Evolutionary conservation across 2,113 vertebrate genomes (phyloP).

Genomic region (Sialia sialis): DNA sequence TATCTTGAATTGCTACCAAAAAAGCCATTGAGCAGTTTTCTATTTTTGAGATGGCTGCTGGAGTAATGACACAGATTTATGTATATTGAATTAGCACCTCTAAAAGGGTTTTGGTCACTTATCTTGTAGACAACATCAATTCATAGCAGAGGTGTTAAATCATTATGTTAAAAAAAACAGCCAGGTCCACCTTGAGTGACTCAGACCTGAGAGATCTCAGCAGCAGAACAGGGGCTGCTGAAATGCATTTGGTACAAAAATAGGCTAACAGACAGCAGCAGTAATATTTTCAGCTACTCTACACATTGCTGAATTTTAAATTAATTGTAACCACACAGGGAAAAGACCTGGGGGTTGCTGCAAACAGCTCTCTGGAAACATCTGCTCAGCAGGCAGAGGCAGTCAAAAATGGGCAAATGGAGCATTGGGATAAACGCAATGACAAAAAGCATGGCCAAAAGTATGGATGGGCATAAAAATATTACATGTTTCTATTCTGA

Average conservation of each 20-base stretch:
- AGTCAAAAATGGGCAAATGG: not conserved
- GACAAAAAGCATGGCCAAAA: not conserved
- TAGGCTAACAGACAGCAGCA: not conserved
- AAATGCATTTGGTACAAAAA: not conserved
- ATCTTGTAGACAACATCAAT: not conserved
- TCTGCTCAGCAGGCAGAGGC: conserved; percentile 27
- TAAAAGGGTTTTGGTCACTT: not conserved
- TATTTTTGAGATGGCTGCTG: not conserved
- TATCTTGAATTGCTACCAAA: not conserved
- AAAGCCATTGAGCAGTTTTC: not conserved
- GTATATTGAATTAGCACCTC: not conserved
- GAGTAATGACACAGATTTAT: not conserved
- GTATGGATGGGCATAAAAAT: not conserved
- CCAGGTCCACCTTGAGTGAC: not conserved
- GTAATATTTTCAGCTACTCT: conserved; percentile 24
- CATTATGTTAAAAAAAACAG: not conserved
- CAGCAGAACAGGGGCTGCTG: not conserved
- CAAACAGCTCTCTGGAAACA: conserved; percentile 30
- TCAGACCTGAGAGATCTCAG: not conserved
- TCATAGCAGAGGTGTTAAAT: not conserved
- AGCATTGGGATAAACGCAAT: not conserved
- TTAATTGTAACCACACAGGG: conserved; percentile 21
- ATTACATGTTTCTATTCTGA: not conserved
- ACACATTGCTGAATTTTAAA: conserved; percentile 37
- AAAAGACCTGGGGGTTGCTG: conserved; percentile 43